Base-by-base conservation (phyloP, 2,797 vertebrate species). In the Rhynchonycteris naso region DNA sequence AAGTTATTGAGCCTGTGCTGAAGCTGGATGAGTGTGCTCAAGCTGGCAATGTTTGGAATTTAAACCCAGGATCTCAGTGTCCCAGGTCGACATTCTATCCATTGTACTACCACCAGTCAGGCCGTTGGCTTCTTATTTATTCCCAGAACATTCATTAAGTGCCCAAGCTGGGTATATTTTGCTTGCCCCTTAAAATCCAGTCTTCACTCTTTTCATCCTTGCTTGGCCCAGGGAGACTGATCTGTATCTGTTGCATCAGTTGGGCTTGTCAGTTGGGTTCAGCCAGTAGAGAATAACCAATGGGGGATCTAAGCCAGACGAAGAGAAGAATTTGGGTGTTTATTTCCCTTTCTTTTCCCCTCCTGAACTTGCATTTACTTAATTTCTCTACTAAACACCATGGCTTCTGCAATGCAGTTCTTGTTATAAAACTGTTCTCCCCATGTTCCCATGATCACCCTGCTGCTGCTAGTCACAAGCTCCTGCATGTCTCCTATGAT, bases 131-230 rank as follows among this genome's bases (percentile, higher is more conserved):
- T 21, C 84, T 78, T 18, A 21, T 82, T 90, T 54, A 89, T 78
- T 56, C 35, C 14, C 14, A 74, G 86, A 52, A 18, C 16, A 85
- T n/a, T 61, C 50, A 43, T 65, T 94, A 79, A 54, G 30, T 54
- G 18, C 30, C 74, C 69, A 10, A 91, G 16, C n/a, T 72, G 14
- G 78, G 26, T 66, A 52, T 71, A 7, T 50, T 88, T 38, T 33
- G 69, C 65, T 88, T 85, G 58, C 54, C 58, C 63, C 76, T 94
- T 93, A 68, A 79, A 19, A 90, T 82, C 12, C 16, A 18, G n/a
- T 90, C 28, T 89, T 26, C 4, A 19, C 1, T 30, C 7, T 92
- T 83, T 88, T 69, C 21, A 90, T 12, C 30, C 22, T 94, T 86
- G 58, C 28, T 81, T 80, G 33, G 15, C 35, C 2, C 26, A 65